phyloP scores from a whole-genome alignment of 2,888 invertebrate species.

The Odiellus spinosus region DNA sequence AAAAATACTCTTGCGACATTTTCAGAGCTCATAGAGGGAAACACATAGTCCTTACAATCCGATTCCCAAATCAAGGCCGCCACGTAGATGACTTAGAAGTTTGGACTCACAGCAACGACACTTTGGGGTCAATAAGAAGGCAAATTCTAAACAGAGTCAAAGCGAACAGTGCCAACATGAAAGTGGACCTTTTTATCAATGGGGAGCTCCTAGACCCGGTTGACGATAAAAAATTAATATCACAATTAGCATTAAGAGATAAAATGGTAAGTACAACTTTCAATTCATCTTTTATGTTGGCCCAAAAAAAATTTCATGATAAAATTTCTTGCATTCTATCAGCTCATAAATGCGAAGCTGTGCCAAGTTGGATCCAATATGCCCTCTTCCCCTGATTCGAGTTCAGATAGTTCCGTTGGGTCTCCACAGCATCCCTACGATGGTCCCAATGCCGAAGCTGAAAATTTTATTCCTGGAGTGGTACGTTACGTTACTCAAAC shows the following conservation, averaged over 20 bases:
- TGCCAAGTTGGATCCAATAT: constrained; percentile 43
- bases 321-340: constrained; percentile 6
- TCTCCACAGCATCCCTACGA: constrained; percentile 70
- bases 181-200: constrained; percentile 76
- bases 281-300: neutral
- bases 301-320: neutral
- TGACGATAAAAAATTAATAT: constrained; percentile 72
- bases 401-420: constrained; percentile 84
- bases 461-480: constrained; percentile 78
- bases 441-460: constrained; percentile 62
- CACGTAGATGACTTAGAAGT: constrained; percentile 75
- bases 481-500: constrained; percentile 42
- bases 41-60: constrained; percentile 66
- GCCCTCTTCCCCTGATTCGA: constrained; percentile 70
- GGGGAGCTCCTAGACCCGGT: constrained; percentile 71
- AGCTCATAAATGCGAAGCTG: constrained; percentile 59
- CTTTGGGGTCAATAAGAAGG: constrained; percentile 65
- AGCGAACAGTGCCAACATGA: constrained; percentile 48
- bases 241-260: constrained; percentile 67
- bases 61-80: constrained; percentile 71
- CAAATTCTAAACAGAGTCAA: constrained; percentile 35
- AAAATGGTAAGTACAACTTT: constrained; percentile 49
- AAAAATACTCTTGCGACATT: constrained; percentile 2
- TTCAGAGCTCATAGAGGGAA: constrained; percentile 72
- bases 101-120: constrained; percentile 85